These are phyloP conservation scores for Haliclona indistincta DNA, from an alignment of 37 sponge, comb jelly and placozoan genomes.

Conservation along the genomic window DNA sequence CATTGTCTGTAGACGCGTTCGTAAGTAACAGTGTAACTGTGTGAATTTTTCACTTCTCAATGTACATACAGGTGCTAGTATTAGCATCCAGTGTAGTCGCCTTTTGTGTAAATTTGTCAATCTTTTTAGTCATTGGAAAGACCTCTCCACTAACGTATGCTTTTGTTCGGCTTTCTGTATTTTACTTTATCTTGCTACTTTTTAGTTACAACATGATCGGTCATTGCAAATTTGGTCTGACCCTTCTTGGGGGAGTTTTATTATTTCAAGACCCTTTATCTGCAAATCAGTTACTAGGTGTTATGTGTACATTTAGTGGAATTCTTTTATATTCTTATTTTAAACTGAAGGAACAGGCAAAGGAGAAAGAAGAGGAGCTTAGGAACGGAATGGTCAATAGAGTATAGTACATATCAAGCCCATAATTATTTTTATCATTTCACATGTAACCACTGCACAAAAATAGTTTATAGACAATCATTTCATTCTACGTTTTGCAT, in stretches of 20 bases:
- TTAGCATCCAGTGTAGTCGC: slow-evolving; percentile 61
- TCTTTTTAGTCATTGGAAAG: slow-evolving; percentile 81
- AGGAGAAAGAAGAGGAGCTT: background rate
- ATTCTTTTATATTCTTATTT: slow-evolving; percentile 59
- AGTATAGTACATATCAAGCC: too few species aligned
- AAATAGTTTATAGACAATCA: too few species aligned
- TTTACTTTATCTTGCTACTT: background rate
- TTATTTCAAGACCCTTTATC: slow-evolving; percentile 69
- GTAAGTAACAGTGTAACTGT: slow-evolving; percentile 12
- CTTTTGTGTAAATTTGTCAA: slow-evolving; percentile 78
- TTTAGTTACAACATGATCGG: slow-evolving; percentile 80
- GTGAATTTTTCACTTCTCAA: background rate
- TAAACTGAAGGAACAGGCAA: slow-evolving; percentile 35
- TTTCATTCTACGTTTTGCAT: too few species aligned
- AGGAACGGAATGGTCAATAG: too few species aligned
- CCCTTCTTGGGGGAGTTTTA: slow-evolving; percentile 68
- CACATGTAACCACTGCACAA: too few species aligned
- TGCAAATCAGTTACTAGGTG: slow-evolving; percentile 60
- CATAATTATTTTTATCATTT: too few species aligned
- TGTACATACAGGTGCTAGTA: slow-evolving; percentile 36
- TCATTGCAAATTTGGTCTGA: slow-evolving; percentile 79
- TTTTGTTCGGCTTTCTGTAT: background rate
- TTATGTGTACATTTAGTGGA: slow-evolving; percentile 55
- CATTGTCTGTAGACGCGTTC: slow-evolving; percentile 23
- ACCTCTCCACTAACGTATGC: slow-evolving; percentile 85